phyloP scores from a whole-genome alignment of 2,113 vertebrate species.

The Varanus salvator region DNA sequence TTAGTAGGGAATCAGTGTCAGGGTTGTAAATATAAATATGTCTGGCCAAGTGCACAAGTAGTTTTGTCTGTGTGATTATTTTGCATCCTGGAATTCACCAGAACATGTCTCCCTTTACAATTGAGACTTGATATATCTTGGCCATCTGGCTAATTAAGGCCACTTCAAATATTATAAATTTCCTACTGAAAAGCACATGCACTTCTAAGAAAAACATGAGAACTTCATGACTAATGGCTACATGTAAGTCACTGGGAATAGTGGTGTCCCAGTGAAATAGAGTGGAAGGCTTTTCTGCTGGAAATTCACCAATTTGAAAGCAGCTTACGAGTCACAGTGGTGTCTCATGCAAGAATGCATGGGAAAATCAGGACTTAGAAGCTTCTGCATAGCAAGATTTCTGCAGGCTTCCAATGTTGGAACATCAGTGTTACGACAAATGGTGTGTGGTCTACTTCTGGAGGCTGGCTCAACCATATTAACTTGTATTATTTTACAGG shows the following conservation, averaged over 20 bases:
- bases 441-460: neutral
- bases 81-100: neutral
- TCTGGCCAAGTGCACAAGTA: neutral
- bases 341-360: neutral
- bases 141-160: neutral
- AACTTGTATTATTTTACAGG: constrained; percentile 60
- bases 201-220: neutral
- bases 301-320: neutral
- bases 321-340: neutral
- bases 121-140: neutral
- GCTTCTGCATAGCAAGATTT: neutral
- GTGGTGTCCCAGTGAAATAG: neutral
- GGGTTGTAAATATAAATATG: neutral
- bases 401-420: constrained; percentile 31
- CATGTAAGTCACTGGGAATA: neutral
- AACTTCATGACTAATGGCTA: neutral
- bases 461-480: constrained; percentile 34
- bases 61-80: neutral
- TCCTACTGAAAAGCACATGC: neutral
- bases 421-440: constrained; percentile 41
- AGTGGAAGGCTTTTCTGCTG: neutral
- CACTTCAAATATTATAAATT: neutral
- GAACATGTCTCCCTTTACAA: neutral
- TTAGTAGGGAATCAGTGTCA: neutral
- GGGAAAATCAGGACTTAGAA: neutral